Conservation (phyloP, 1,140 invertebrate genomes). For the Eriocheir sinensis region DNA sequence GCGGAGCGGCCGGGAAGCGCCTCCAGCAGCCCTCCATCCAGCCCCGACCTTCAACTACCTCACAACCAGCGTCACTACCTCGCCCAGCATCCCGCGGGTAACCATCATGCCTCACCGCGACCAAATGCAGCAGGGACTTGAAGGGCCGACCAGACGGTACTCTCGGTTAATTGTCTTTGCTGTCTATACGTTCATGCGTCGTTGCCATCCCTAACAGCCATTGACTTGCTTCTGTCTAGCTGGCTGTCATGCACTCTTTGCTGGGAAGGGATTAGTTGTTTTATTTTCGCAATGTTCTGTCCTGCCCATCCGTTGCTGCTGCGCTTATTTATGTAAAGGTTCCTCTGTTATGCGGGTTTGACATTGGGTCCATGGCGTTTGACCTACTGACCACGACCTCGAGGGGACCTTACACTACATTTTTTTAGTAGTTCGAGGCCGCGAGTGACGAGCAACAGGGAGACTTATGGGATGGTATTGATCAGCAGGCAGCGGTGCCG, state of each 20-base stretch:
- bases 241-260: background rate
- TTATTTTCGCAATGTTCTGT: background rate
- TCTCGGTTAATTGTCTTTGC: background rate
- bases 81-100: background rate
- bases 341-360: background rate
- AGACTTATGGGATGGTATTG: conserved; percentile 60
- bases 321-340: background rate
- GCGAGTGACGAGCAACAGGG: conserved; percentile 44
- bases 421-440: background rate
- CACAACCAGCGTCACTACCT: background rate
- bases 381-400: background rate
- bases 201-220: background rate
- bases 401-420: background rate
- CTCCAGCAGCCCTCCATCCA: background rate
- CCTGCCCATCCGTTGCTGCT: background rate
- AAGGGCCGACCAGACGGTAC: conserved; percentile 37
- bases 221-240: background rate
- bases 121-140: background rate
- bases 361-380: background rate
- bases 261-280: background rate
- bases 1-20: background rate
- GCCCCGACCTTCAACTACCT: background rate
- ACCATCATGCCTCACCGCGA: conserved; percentile 51
- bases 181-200: background rate
- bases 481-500: conserved; percentile 30